Evolutionary conservation across 2,113 vertebrate species (phyloP).

Genomic region (Paralichthys olivaceus): DNA sequence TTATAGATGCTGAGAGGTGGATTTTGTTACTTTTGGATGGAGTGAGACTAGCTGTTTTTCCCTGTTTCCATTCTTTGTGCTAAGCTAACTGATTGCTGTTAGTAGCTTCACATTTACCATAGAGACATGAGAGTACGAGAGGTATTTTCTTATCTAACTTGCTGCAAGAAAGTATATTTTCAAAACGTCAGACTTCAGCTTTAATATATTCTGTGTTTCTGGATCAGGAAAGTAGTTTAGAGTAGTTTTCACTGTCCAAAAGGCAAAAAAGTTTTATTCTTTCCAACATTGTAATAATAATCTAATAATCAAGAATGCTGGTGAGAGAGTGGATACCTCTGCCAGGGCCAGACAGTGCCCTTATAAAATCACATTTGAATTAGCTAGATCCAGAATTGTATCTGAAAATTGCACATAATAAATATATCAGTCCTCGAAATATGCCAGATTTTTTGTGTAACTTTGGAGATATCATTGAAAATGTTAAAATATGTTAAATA

Average conservation of each 20-base stretch:
- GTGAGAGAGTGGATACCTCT: too few relatives aligned
- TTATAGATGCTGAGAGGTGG: background rate
- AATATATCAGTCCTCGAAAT: too few relatives aligned
- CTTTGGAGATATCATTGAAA: too few relatives aligned
- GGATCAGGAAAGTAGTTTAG: background rate
- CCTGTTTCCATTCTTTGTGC: background rate
- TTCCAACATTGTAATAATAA: background rate
- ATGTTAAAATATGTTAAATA: too few relatives aligned
- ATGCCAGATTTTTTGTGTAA: too few relatives aligned
- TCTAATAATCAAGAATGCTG: background rate
- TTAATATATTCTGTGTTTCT: background rate
- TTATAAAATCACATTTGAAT: too few relatives aligned
- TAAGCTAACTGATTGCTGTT: background rate
- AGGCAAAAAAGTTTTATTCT: background rate
- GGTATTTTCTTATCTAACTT: slow-evolving; percentile 6
- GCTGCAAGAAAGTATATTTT: background rate
- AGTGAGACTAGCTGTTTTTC: background rate
- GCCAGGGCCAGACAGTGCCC: too few relatives aligned
- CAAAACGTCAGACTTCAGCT: background rate
- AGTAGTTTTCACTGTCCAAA: background rate
- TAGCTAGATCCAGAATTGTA: too few relatives aligned
- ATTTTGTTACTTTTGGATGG: background rate
- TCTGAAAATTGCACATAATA: too few relatives aligned
- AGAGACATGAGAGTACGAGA: background rate
- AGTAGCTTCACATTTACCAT: background rate